These are phyloP conservation scores for Chrysogorgia sp. DNA, from an alignment of 92 coral and sea anemone species.

Conservation along the genomic window DNA sequence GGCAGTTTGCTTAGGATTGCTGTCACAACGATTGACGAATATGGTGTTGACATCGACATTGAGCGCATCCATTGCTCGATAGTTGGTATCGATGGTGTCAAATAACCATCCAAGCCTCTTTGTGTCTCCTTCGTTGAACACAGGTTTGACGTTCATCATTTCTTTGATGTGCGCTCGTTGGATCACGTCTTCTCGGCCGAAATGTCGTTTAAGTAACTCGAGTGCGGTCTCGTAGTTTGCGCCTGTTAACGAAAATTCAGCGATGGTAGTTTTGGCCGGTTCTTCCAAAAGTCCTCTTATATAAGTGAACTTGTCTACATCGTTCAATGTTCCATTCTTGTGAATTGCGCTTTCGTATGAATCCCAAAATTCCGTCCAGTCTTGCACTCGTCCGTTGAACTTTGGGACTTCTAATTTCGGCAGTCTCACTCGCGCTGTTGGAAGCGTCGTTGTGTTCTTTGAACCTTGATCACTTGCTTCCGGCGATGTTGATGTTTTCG, in stretches of 20 bases:
- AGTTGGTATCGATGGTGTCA: constrained; percentile 41
- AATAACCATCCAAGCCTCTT: constrained; percentile 23
- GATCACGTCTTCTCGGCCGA: constrained; percentile 6
- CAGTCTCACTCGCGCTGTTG: too few relatives aligned
- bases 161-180: constrained; percentile 30
- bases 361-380: constrained; percentile 64
- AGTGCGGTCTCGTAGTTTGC: constrained; percentile 50
- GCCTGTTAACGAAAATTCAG: constrained; percentile 47
- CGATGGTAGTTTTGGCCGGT: constrained; percentile 48
- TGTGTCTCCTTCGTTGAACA: constrained; percentile 40
- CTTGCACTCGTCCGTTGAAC: constrained; percentile 24
- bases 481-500: too few relatives aligned
- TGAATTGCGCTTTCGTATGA: constrained; percentile 52
- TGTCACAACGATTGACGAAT: constrained; percentile 38
- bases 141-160: constrained; percentile 41
- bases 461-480: too few relatives aligned
- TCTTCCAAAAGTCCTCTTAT: constrained; percentile 36
- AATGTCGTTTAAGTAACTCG: constrained; percentile 27
- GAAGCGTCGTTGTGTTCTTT: too few relatives aligned
- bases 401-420: not conserved
- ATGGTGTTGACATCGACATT: constrained; percentile 36
- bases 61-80: constrained; percentile 52
- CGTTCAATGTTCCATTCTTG: constrained; percentile 45
- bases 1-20: constrained; percentile 51
- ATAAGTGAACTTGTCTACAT: constrained; percentile 46